Base-by-base conservation (phyloP, 1,140 invertebrate genomes). In the Nasonia giraulti region DNA sequence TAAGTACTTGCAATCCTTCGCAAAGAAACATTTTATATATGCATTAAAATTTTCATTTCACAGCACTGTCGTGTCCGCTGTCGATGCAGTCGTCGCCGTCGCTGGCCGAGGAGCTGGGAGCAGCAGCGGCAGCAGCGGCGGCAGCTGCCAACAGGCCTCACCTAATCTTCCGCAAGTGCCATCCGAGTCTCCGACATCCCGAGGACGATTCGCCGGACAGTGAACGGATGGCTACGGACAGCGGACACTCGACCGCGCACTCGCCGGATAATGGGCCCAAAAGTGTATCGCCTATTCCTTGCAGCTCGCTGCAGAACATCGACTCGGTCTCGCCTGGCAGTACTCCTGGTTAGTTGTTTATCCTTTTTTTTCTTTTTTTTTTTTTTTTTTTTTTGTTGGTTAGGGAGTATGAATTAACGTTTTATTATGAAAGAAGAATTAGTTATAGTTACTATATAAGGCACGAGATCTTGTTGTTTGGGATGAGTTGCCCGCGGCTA, bases 201-300 rank as follows among this genome's bases (percentile, higher is more conserved):
- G 96, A 96, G 89, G 96, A 97, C 88, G 96, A 95, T 55, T 97
- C 96, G 79, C 96, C 96, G 17, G 97, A 97, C 88, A 97, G 96
- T n/a, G 97, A 97, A 88, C 94, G 96, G 76, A 93, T 97, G 87
- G 95, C 96, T 83, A 96, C 96, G 87, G 97, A 98, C 89, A 98
- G 97, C 86, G 97, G 97, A 10, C 96, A 98, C 91, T 98, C 97
- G 77, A 97, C 97, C 1, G 96, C 97, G 37, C 97, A 98, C 91
- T 98, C 97, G 0, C 97, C 97, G 0, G 97, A 98, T 89, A 95
- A 95, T 47, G 95, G 95, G 2, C 95, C 95, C 23, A 98, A 98
- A 93, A 97, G 96, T 86, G 95, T 97, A 90, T 98, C 97, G 11
- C 97, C 97, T 2, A 91, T 93, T 82, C 90, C 91, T 10, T 92